Evolutionary conservation across 2,113 vertebrate species (phyloP).

Genomic region (Aythya baeri): DNA sequence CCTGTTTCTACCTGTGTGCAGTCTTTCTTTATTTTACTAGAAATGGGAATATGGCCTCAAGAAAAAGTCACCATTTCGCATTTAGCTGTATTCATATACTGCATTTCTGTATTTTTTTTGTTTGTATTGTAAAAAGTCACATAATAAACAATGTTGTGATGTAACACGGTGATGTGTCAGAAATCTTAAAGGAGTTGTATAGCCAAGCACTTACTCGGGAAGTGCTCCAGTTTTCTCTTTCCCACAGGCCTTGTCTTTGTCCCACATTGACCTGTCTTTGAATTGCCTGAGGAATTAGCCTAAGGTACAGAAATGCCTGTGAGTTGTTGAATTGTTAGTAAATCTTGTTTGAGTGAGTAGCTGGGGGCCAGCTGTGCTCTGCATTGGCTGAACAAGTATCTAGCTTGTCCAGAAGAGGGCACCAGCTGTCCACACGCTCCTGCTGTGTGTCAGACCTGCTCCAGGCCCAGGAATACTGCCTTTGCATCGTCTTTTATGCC

Average conservation of each 20-base stretch:
- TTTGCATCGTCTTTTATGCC: rapidly evolving
- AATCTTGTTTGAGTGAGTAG: rapidly evolving
- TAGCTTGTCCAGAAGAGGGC: conserved; percentile 44
- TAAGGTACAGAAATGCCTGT: background rate
- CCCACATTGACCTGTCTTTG: background rate
- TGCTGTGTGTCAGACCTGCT: background rate
- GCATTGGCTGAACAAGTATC: no score
- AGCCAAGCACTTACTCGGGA: background rate
- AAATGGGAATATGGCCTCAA: conserved; percentile 85
- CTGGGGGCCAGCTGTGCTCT: background rate
- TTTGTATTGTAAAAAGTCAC: conserved; percentile 99
- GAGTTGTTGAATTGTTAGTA: no score
- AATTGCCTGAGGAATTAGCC: background rate
- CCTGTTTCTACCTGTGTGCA: conserved; percentile 83
- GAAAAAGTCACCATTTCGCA: conserved; percentile 80
- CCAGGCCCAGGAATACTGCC: rapidly evolving
- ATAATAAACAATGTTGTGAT: conserved; percentile 99
- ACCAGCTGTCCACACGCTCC: rapidly evolving
- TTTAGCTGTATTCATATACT: conserved; percentile 96
- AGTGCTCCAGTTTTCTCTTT: background rate
- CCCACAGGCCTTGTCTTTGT: background rate
- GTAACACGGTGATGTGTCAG: conserved; percentile 42
- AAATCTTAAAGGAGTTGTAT: background rate
- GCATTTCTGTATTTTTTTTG: conserved; percentile 96
- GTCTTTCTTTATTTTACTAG: conserved; percentile 83